A percentile compares a stretch with the other conserved stretches of the same genome.
These are phyloP conservation scores for Bergia puertoricense DNA, from an alignment of 92 coral and sea anemone species.

Conservation along the genomic window DNA sequence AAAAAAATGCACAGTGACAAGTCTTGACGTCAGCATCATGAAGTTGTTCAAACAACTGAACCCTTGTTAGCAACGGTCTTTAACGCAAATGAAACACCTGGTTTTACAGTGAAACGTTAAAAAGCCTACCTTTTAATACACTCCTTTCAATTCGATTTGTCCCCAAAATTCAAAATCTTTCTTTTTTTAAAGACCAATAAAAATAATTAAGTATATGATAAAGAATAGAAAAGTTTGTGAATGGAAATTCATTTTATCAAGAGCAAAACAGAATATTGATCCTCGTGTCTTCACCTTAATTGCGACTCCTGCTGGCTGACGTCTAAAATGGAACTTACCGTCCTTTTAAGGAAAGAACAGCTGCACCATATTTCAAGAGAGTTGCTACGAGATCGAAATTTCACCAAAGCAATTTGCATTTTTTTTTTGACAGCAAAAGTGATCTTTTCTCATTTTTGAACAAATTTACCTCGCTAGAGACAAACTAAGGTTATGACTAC, in stretches of 20 bases:
- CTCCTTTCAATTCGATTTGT: not conserved
- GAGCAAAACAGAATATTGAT: too few species aligned
- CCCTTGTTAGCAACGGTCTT: too few species aligned
- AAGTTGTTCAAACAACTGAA: too few species aligned
- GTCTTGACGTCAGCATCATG: too few species aligned
- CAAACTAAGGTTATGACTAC: not conserved
- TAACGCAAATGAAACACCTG: not conserved
- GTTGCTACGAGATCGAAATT: not conserved
- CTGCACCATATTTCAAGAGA: not conserved
- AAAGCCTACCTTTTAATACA: not conserved
- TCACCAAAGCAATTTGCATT: not conserved
- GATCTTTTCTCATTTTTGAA: not conserved
- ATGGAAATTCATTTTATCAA: too few species aligned
- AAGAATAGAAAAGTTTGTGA: too few species aligned
- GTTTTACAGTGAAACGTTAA: not conserved
- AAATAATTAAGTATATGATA: too few species aligned
- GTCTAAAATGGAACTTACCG: not conserved
- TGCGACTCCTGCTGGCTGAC: not conserved
- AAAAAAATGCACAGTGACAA: too few species aligned
- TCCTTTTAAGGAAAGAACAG: not conserved
- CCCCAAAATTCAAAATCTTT: not conserved
- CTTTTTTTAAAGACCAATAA: too few species aligned
- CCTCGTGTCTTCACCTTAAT: too few species aligned
- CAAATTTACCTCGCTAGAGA: not conserved
- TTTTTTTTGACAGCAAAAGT: not conserved